Base-by-base conservation (phyloP, 2,888 invertebrate species). In the Netelia melanura region DNA sequence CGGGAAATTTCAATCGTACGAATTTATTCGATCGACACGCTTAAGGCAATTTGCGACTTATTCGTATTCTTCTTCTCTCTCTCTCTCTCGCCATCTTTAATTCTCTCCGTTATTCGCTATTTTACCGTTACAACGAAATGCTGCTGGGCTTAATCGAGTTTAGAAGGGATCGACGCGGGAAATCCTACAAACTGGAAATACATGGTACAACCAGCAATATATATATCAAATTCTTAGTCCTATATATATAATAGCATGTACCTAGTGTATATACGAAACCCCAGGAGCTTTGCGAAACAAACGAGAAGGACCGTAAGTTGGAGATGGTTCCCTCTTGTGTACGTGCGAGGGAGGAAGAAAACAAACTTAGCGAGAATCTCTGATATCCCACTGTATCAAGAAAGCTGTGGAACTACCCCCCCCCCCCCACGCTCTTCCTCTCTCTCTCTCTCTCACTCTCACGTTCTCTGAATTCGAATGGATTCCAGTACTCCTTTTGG, bases 251-350 rank as follows among this genome's bases (percentile, higher is more conserved):
- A 75, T 75, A 5, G 38, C 9, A 10, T 58, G 23, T 62, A 61
- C 38, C 70, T 21, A 38, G 17, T 75, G 21, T 25, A 62, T 68
- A 74, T 72, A 72, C 48, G 25, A 61, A 76, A n/a, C 43, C 84
- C 71, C 67, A 52, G 81, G 84, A 84, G 84, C 30, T 64, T 79
- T 25, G 70, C 64, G 76, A 84, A 81, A 84, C 84, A 81, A 84
- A 79, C 76, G 75, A 84, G 71, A 84, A 85, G 87, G 84, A 81
- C 72, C 81, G 68, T 80, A 81, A 86, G 83, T 85, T 83, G 68
- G 84, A 79, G 86, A 5, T 5, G 87, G 83, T 85, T 30, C 30
- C 30, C 75, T 78, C 81, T 85, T 65, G 56, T 21, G 80, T 86
- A 80, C 84, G 80, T 80, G 84, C 58, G 44, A 61, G 75, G 67